phyloP scores from a whole-genome alignment of 2,797 vertebrate species.

The Eulemur rubriventer region DNA sequence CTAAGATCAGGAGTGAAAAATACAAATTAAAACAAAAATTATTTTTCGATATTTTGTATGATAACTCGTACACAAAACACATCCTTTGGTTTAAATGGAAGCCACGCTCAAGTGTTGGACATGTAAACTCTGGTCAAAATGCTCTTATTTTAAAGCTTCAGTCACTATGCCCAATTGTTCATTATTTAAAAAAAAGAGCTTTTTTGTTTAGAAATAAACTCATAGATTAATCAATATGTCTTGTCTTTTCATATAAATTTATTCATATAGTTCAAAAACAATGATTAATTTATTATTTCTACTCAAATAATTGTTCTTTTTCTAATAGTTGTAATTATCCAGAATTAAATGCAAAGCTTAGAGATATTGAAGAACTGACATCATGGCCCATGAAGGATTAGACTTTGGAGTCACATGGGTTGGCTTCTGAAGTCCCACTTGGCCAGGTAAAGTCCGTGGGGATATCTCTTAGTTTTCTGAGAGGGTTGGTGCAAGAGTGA shows the following conservation, averaged over 20 bases:
- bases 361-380: background rate
- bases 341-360: background rate
- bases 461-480: background rate
- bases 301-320: background rate
- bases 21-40: background rate
- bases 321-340: background rate
- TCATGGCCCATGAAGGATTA: background rate
- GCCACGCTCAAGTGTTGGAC: background rate
- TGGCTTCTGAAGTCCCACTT: accelerated
- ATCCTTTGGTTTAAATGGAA: background rate
- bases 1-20: background rate
- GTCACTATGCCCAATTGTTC: background rate
- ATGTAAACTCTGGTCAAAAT: background rate
- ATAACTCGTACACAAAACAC: background rate
- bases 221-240: background rate
- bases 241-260: background rate
- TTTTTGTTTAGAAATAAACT: background rate
- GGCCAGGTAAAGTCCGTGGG: too few relatives aligned
- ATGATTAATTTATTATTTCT: background rate
- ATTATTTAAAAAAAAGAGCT: background rate
- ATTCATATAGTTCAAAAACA: background rate
- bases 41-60: background rate
- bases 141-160: background rate
- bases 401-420: accelerated
- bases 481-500: background rate